Evolutionary conservation across 2,797 vertebrate genomes (phyloP).

Genomic region (Ceryle rudis): DNA sequence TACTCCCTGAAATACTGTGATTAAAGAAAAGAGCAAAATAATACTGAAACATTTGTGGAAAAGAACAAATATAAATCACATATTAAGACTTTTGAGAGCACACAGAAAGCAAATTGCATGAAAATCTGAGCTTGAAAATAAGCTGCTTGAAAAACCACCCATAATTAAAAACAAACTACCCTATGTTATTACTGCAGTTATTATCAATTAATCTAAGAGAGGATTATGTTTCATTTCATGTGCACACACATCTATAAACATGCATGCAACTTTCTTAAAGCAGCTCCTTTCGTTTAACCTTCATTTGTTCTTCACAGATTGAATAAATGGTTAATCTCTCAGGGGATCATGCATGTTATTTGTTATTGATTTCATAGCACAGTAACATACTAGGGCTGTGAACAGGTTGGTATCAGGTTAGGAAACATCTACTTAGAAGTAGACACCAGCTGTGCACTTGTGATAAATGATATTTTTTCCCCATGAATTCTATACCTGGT

Average conservation of each 20-base stretch:
- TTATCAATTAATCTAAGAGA: constrained; percentile 46
- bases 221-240: not conserved
- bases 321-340: constrained; percentile 75
- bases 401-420: constrained; percentile 76
- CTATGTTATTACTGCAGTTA: not conserved
- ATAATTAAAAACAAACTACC: not conserved
- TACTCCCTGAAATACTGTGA: not conserved
- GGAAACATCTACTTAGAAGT: constrained; percentile 77
- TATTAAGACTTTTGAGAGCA: not conserved
- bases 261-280: not conserved
- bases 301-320: constrained; percentile 76
- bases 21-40: constrained; percentile 46
- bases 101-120: not conserved
- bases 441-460: constrained; percentile 77
- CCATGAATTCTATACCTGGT: constrained; percentile 75
- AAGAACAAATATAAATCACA: not conserved
- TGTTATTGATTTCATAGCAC: constrained; percentile 80
- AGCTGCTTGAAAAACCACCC: not conserved
- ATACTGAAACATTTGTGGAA: not conserved
- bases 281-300: constrained; percentile 58
- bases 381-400: constrained; percentile 58
- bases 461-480: constrained; percentile 78
- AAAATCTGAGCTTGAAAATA: constrained; percentile 14
- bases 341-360: constrained; percentile 70
- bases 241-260: not conserved